A percentile compares a stretch with the other conserved stretches of the same genome.
These are phyloP conservation scores for Chlamydotis undulata DNA, from an alignment of 2,113 vertebrate species.

Conservation along the genomic window DNA sequence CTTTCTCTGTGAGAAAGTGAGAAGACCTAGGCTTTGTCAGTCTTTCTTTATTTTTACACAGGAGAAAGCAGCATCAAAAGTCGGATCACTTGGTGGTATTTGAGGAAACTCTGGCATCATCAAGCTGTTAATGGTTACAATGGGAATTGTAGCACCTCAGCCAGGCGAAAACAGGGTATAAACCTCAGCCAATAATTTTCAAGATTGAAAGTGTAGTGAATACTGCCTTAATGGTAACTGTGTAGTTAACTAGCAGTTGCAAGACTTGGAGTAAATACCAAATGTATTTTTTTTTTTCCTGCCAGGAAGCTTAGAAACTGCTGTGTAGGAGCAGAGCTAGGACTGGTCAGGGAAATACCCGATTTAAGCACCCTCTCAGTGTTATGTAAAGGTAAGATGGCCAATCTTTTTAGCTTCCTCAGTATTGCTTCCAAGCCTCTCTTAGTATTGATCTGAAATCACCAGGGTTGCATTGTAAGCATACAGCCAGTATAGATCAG, in stretches of 20 bases:
- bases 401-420: not conserved
- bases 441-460: not conserved
- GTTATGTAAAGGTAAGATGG: not conserved
- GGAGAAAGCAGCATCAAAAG: not conserved
- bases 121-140: not conserved
- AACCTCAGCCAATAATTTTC: slow-evolving; percentile 52
- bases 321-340: not conserved
- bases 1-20: slow-evolving; percentile 73
- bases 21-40: not conserved
- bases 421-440: not conserved
- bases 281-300: not conserved
- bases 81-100: not conserved
- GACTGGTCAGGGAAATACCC: not conserved
- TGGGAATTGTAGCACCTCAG: slow-evolving; percentile 46
- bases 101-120: not conserved
- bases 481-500: not conserved
- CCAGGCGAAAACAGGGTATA: slow-evolving; percentile 61
- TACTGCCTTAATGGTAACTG: not conserved
- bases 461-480: not conserved
- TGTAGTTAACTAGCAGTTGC: not conserved
- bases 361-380: not conserved
- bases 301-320: not conserved
- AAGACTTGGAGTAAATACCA: not conserved
- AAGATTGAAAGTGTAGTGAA: not conserved
- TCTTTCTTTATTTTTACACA: not conserved